Conservation (phyloP, 1,140 invertebrate species). For the Conopomorpha cramerella region DNA sequence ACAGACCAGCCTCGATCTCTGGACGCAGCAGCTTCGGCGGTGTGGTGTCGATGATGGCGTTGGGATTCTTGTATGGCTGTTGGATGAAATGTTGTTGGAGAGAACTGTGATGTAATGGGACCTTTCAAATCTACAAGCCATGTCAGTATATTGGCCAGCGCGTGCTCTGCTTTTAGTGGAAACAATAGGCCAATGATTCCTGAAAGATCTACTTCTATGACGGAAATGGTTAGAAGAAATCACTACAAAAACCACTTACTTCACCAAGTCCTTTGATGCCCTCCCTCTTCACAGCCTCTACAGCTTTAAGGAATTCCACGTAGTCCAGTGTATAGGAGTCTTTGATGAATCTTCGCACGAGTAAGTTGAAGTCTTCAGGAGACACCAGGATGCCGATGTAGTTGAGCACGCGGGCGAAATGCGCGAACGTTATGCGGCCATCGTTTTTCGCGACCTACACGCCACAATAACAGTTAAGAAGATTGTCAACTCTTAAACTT, state of each 20-base stretch:
- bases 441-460: constrained; percentile 70
- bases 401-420: constrained; percentile 71
- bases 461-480: constrained; percentile 1
- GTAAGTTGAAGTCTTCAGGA: constrained; percentile 67
- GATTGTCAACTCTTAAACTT: too few species aligned
- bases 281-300: constrained; percentile 64
- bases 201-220: too few species aligned
- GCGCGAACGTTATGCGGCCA: constrained; percentile 70
- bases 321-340: constrained; percentile 74
- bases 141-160: too few species aligned
- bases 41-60: constrained; percentile 65
- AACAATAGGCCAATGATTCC: too few species aligned
- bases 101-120: too few species aligned
- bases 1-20: constrained; percentile 62
- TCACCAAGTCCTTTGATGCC: constrained; percentile 61
- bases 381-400: constrained; percentile 68
- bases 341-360: constrained; percentile 71
- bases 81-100: constrained; percentile 35
- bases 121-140: too few species aligned
- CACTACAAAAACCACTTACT: constrained; percentile 42
- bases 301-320: constrained; percentile 64
- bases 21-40: constrained; percentile 67
- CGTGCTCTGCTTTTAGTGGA: too few species aligned
- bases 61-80: constrained; percentile 54
- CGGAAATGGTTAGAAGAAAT: neutral